Evolutionary conservation across 2,888 invertebrate species (phyloP).

Genomic region (Chalcis sispes): DNA sequence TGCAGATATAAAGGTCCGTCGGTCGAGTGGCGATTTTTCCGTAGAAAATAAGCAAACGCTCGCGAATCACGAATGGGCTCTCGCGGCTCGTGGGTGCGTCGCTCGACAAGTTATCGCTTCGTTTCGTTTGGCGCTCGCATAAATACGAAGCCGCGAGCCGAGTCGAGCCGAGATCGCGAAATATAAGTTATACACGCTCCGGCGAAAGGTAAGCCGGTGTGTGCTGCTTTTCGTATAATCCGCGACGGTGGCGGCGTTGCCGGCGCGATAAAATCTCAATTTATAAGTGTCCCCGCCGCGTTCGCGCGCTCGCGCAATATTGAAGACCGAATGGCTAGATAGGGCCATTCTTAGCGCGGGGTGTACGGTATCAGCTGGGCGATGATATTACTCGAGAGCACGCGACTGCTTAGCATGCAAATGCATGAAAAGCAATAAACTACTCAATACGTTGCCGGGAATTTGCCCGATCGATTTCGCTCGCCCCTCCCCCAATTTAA

Average conservation of each 20-base stretch:
- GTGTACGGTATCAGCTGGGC: conserved; percentile 62
- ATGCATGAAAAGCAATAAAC: conserved; percentile 76
- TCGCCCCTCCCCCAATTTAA: conserved; percentile 69
- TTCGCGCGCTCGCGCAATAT: conserved; percentile 68
- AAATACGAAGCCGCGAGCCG: conserved; percentile 37
- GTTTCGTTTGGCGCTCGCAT: conserved; percentile 51
- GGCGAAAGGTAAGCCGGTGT: conserved; percentile 1
- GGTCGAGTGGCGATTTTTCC: background rate
- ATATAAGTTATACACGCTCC: conserved; percentile 52
- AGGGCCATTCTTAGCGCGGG: conserved; percentile 62
- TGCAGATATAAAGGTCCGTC: too few species aligned
- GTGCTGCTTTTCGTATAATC: conserved; percentile 51
- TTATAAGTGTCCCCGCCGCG: conserved; percentile 75
- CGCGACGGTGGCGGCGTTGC: conserved; percentile 22
- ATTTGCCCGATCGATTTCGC: conserved; percentile 74
- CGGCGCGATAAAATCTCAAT: conserved; percentile 74
- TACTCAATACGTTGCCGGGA: conserved; percentile 75
- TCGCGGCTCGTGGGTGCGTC: background rate
- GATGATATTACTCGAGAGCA: conserved; percentile 75
- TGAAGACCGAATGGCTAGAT: conserved; percentile 74
- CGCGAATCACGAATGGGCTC: conserved; percentile 35
- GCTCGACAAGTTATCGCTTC: conserved; percentile 57
- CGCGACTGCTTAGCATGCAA: conserved; percentile 76
- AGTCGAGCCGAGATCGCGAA: conserved; percentile 47
- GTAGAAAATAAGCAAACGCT: conserved; percentile 37